Base-by-base conservation (phyloP, 2,888 invertebrate species). In the Zhuqinia jingwanae region DNA sequence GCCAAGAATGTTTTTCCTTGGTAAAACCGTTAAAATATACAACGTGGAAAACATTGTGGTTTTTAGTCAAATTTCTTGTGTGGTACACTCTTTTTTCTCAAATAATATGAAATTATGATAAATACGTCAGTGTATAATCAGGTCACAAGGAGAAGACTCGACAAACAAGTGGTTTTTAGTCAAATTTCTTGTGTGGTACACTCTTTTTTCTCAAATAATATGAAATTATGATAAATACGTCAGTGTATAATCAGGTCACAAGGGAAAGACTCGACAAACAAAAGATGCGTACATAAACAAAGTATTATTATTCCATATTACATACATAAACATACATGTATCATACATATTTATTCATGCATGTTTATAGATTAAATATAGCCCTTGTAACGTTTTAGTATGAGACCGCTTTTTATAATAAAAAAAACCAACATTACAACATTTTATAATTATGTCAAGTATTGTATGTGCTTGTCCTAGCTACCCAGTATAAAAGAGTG, bases 211-310 rank as follows among this genome's bases (percentile, higher is more conserved):
- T 6, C 36, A 36, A 36, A 8, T 36, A 6, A 8, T 36, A 68
- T 42, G 63, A 20, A 68, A 68, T 68, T 68, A 68, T 20, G 2
- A 42, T 42, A 68, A 68, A 36, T 45, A 25, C 45, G 36, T 36
- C 36, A 13, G 68, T 17, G 13, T 45, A 45, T 42, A 42, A 68
- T 68, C 68, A 68, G 68, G 68, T 45, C 68, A 68, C 68, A 68
- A 36, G 63, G 42, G 42, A 13, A 42, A 68, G n/a, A 15, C 50
- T 8, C 20, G 20, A 36, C 36, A 36, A n/a, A n/a, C n/a, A n/a
- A n/a, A n/a, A n/a, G n/a, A n/a, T n/a, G n/a, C n/a, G n/a, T n/a
- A n/a, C n/a, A n/a, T n/a, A n/a, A n/a, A n/a, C n/a, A n/a, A n/a
- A n/a, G n/a, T n/a, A n/a, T n/a, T n/a, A n/a, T n/a, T n/a, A n/a